Conservation (phyloP, 1,140 invertebrate species). For the Drosophila sp. region DNA sequence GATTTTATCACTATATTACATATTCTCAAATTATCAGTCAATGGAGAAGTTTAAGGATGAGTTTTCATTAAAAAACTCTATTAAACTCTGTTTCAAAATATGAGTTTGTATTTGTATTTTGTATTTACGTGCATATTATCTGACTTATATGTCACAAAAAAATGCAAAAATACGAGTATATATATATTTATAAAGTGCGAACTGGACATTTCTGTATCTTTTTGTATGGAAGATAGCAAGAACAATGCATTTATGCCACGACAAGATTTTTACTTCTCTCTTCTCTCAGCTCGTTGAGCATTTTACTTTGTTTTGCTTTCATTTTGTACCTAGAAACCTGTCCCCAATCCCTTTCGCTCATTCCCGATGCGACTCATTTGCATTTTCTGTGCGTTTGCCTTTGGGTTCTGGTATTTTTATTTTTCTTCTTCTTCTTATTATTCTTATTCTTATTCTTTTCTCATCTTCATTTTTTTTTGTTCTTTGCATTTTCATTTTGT, state of each 20-base stretch:
- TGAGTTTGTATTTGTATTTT: no score
- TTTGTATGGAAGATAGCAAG: constrained; percentile 16
- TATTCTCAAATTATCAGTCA: no score
- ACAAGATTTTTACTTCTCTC: constrained; percentile 30
- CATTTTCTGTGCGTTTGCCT: constrained; percentile 67
- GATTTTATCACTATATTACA: no score
- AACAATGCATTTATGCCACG: constrained; percentile 63
- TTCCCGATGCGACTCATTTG: constrained; percentile 68
- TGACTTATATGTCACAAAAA: no score
- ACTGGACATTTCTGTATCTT: not conserved
- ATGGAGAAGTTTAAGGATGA: no score
- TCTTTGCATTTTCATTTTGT: constrained; percentile 41
- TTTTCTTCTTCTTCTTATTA: not conserved
- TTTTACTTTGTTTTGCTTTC: constrained; percentile 58
- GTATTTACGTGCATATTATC: no score
- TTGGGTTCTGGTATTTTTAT: constrained; percentile 41
- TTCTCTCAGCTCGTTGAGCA: constrained; percentile 18
- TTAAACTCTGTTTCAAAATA: no score
- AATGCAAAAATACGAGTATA: no score
- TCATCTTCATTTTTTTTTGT: constrained; percentile 24
- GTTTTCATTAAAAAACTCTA: no score
- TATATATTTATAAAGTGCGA: not conserved
- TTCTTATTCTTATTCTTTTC: no score
- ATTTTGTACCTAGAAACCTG: constrained; percentile 59
- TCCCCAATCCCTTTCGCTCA: constrained; percentile 19